phyloP scores from a whole-genome alignment of 1,140 invertebrate genomes.

The Trinorchestia longiramus region DNA sequence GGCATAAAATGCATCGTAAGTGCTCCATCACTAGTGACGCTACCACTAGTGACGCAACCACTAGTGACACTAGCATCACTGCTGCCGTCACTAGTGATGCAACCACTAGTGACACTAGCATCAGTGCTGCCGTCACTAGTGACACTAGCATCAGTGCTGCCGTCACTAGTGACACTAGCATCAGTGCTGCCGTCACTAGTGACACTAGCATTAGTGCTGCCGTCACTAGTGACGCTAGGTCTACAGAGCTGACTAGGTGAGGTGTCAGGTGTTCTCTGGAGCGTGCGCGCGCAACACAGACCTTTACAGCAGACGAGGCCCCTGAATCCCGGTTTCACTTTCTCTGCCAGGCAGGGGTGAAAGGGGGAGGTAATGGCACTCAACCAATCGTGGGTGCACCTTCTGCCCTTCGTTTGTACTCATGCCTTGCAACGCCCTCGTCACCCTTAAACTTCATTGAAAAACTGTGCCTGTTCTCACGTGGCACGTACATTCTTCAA shows the following conservation, averaged over 20 bases:
- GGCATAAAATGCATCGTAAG: no score
- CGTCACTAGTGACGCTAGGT: no score
- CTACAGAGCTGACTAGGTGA: not conserved
- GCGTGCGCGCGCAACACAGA: not conserved
- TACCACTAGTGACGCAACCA: no score
- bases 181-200: no score
- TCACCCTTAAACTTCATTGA: not conserved
- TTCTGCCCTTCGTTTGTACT: not conserved
- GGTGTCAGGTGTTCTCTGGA: not conserved
- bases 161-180: no score
- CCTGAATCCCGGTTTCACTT: not conserved
- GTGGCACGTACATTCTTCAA: no score
- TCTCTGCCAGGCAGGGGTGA: not conserved
- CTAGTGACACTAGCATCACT: not conserved
- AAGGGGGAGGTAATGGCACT: not conserved
- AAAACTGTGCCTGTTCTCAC: not conserved
- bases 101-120: no score
- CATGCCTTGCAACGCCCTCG: not conserved
- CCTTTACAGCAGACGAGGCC: not conserved
- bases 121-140: no score
- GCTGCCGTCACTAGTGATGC: not conserved
- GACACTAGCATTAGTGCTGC: no score
- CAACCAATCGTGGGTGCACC: not conserved
- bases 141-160: no score
- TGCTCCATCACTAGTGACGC: no score